Evolutionary conservation across 2,888 invertebrate genomes (phyloP).

Genomic region (Tetragnatha montana): DNA sequence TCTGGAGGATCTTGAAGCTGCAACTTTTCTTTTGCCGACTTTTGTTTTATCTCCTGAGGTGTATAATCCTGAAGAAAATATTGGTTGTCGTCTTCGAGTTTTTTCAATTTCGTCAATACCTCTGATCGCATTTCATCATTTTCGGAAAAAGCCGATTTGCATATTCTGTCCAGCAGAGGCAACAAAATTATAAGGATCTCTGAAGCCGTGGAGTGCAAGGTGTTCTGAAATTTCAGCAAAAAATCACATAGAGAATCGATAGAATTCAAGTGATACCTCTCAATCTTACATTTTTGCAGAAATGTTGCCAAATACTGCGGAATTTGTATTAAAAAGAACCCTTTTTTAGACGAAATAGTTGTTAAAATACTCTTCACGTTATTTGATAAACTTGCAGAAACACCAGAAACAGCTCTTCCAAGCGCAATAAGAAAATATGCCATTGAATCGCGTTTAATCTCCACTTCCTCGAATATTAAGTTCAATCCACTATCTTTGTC

Average conservation of each 20-base stretch:
- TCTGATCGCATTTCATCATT: background rate
- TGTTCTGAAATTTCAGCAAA: conserved; percentile 17
- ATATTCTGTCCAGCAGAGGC: conserved; percentile 25
- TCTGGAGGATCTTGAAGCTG: conserved; percentile 52
- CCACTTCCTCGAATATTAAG: conserved; percentile 8
- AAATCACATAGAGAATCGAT: conserved; percentile 33
- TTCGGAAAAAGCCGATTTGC: background rate
- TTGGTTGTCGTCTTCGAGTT: conserved; percentile 7
- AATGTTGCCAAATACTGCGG: background rate
- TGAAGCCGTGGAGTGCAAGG: conserved; percentile 32
- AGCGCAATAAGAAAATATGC: conserved; percentile 26
- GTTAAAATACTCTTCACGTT: conserved; percentile 39
- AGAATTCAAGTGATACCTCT: conserved; percentile 36
- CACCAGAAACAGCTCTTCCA: conserved; percentile 37
- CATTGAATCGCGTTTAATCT: conserved; percentile 25
- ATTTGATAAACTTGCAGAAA: background rate
- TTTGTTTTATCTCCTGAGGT: conserved; percentile 8
- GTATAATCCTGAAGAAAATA: conserved; percentile 25
- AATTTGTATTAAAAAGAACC: conserved; percentile 18
- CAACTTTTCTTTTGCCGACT: conserved; percentile 31
- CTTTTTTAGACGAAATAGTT: background rate
- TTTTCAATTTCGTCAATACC: conserved; percentile 12
- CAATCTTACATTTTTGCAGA: background rate
- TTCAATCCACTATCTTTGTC: conserved; percentile 12
- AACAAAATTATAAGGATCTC: conserved; percentile 25